phyloP scores from a whole-genome alignment of 2,888 invertebrate genomes.

The Aquatica leii region DNA sequence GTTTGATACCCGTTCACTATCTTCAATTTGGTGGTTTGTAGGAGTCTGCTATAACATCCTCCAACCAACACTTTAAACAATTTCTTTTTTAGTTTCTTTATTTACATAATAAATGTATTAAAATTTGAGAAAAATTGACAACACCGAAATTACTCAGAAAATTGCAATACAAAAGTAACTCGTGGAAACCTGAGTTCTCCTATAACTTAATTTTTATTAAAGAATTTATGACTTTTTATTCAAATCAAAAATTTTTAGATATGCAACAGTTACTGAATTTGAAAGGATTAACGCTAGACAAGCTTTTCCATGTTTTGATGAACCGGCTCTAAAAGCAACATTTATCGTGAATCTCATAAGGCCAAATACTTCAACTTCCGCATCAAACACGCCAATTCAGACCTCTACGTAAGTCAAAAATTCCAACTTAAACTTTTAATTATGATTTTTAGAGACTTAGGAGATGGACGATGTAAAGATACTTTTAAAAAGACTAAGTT shows the following conservation, averaged over 20 bases:
- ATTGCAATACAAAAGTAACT: too few relatives aligned
- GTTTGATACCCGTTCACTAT: too few relatives aligned
- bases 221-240: too few relatives aligned
- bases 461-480: background rate
- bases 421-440: too few relatives aligned
- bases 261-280: background rate
- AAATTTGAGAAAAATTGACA: too few relatives aligned
- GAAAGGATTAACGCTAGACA: slow-evolving; percentile 63
- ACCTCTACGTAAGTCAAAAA: slow-evolving; percentile 13
- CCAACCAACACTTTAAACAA: background rate
- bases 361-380: background rate
- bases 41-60: background rate
- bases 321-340: slow-evolving; percentile 59
- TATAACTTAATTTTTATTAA: too few relatives aligned
- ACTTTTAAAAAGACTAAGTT: background rate
- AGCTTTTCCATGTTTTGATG: slow-evolving; percentile 82
- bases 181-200: too few relatives aligned
- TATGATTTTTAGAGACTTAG: background rate
- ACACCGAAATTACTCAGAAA: too few relatives aligned
- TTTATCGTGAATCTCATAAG: slow-evolving; percentile 58
- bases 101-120: too few relatives aligned
- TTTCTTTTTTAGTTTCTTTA: too few relatives aligned
- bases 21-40: too few relatives aligned
- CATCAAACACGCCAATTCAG: slow-evolving; percentile 14
- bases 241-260: background rate